Percentiles rank a stretch among this genome's conserved stretches.
Conservation (phyloP, 1,140 invertebrate species). For the Pogonus chalceus region DNA sequence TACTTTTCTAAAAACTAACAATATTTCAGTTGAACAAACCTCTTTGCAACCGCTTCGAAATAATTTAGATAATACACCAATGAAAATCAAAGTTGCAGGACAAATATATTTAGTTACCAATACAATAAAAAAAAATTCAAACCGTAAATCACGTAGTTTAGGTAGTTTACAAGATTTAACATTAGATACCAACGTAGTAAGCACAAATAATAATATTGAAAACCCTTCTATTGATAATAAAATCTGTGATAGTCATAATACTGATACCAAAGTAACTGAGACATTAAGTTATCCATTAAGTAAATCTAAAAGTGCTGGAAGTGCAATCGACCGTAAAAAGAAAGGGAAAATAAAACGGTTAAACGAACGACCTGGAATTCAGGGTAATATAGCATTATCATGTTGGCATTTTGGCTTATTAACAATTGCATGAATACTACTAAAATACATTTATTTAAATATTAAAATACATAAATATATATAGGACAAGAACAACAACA, state of each 20-base stretch:
- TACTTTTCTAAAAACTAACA: constrained; percentile 8
- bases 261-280: constrained; percentile 1
- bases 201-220: not conserved
- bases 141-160: constrained; percentile 30
- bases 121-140: constrained; percentile 22
- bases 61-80: constrained; percentile 34
- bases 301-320: constrained; percentile 33
- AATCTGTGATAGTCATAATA: not conserved
- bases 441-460: too few species aligned
- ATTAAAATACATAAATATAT: too few species aligned
- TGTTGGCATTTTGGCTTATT: too few species aligned
- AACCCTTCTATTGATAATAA: constrained; percentile 11
- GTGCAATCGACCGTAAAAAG: constrained; percentile 30
- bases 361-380: constrained; percentile 19
- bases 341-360: constrained; percentile 29
- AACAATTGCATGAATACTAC: too few species aligned
- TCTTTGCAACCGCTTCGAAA: constrained; percentile 17
- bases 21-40: constrained; percentile 12
- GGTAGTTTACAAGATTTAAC: constrained; percentile 32
- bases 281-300: constrained; percentile 20
- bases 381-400: too few species aligned
- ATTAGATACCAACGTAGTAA: constrained; percentile 8
- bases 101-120: constrained; percentile 36
- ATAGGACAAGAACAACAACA: not conserved
- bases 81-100: constrained; percentile 39